A percentile compares a stretch with the other conserved stretches of the same genome.
Conservation (phyloP, 2,113 vertebrate species). For the Ammodytes marinus region DNA sequence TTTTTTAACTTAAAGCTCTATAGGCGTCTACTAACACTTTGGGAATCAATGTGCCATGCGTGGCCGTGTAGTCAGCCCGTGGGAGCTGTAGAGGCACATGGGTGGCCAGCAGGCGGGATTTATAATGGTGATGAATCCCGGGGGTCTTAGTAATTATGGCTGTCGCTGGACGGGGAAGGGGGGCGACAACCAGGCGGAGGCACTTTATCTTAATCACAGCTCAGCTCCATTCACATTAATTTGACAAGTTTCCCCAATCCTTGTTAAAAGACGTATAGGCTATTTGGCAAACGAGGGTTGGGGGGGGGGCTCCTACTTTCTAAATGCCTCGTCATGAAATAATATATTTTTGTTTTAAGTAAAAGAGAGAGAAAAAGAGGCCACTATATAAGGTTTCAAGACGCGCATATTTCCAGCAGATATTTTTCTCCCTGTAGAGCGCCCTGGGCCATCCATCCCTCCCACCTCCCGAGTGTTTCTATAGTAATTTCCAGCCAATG, state of each 20-base stretch:
- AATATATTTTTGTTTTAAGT: slow-evolving; percentile 24
- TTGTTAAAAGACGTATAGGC: slow-evolving; percentile 72
- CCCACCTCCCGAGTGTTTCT: slow-evolving; percentile 86
- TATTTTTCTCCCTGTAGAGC: slow-evolving; percentile 72
- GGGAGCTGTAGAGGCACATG: slow-evolving; percentile 59
- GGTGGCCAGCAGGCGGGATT: slow-evolving; percentile 79
- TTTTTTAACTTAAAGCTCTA: slow-evolving; percentile 48
- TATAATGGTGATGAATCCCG: slow-evolving; percentile 80
- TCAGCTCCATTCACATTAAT: slow-evolving; percentile 85
- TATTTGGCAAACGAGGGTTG: slow-evolving; percentile 52
- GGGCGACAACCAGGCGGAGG: slow-evolving; percentile 55
- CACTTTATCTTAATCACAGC: slow-evolving; percentile 85
- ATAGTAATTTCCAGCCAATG: slow-evolving; percentile 94
- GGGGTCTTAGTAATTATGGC: slow-evolving; percentile 82
- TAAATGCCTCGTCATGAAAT: slow-evolving; percentile 67
- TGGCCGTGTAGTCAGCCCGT: slow-evolving; percentile 62
- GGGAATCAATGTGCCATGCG: slow-evolving; percentile 64
- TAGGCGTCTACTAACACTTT: slow-evolving; percentile 49
- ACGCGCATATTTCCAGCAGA: slow-evolving; percentile 72
- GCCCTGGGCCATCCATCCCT: slow-evolving; percentile 81
- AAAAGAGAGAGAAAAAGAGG: background rate
- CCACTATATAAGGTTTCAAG: slow-evolving; percentile 52
- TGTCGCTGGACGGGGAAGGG: slow-evolving; percentile 70
- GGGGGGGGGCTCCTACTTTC: background rate
- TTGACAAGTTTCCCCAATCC: slow-evolving; percentile 83